Evolutionary conservation across 2,797 vertebrate species (phyloP).

Genomic region (Buceros bicornis): DNA sequence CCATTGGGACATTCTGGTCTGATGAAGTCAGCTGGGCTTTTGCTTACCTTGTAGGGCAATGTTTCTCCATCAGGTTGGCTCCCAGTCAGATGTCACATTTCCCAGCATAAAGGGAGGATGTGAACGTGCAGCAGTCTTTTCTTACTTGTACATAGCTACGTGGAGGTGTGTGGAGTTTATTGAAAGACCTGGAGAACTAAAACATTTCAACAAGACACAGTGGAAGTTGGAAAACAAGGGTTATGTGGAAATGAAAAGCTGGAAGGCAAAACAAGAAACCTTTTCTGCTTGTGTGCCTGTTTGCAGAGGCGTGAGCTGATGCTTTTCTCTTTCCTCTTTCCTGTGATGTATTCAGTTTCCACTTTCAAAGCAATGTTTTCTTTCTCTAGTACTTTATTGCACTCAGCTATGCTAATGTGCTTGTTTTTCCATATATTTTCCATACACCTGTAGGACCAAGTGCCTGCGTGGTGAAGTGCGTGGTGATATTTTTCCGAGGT

Average conservation of each 20-base stretch:
- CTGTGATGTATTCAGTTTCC: not conserved
- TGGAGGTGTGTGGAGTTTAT: not conserved
- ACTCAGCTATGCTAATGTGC: not conserved
- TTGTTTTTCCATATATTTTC: not conserved
- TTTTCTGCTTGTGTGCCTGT: not conserved
- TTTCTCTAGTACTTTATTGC: not conserved
- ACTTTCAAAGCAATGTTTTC: not conserved
- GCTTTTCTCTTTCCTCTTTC: not conserved
- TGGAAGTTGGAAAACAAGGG: not conserved
- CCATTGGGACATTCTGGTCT: not conserved
- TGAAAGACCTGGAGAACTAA: not conserved
- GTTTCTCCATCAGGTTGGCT: not conserved
- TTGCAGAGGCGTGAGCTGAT: not conserved
- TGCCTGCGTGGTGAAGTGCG: not conserved
- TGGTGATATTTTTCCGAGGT: not conserved
- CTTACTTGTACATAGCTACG: not conserved
- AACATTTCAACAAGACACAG: not conserved
- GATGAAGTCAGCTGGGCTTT: not conserved
- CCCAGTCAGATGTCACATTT: rapidly evolving
- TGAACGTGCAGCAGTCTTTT: not conserved
- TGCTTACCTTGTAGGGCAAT: not conserved
- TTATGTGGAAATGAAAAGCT: not conserved
- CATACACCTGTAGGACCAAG: not conserved
- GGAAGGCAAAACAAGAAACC: not conserved
- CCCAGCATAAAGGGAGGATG: not conserved